Evolutionary conservation across 2,797 vertebrate genomes (phyloP), one percentile per base, ranked within the genome.

Genomic region (Pantherophis vulpinus): DNA sequence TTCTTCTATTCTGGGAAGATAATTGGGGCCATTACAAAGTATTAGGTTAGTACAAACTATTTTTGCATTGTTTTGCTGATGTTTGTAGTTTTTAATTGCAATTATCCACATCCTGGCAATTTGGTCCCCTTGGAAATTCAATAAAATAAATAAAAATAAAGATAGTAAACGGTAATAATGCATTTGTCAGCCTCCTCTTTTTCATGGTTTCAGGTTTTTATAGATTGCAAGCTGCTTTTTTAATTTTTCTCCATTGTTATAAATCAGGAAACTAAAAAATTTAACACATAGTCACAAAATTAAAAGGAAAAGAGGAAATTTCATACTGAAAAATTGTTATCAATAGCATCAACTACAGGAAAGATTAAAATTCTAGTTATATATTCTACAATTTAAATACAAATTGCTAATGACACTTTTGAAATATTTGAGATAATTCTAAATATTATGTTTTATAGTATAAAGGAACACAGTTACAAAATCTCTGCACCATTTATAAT

Each of bases 391-490:
- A 20, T 5, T 27, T 58, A 74, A 92, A 88, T 12, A 11, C 27
- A 92, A 58, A 88, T 51, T 55, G 11, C 42, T 63, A 63, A 86
- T 54, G 10, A 61, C 9, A 29, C 29, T 10, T 60, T 63, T 63
- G 20, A 66, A 27, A 66, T 66, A n/a, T 66, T 32, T 60, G 87
- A 83, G 74, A 91, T 11, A 90, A 0, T 0, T 27, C 94, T 20
- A 83, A 91, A 87, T 61, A 93, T 93, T 60, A 93, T 56, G 47
- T 93, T 58, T 93, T n/a, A 70, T 2, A 70, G n/a, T 32, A 14
- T 56, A 66, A 94, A 25, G 60, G 51, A 86, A 1, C 88, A 92
- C 93, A 92, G n/a, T 93, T 88, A 88, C 0, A 90, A 90, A 61
- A 13, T 37, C 54, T 94, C n/a, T 74, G 90, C 9, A 92, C 88